These are phyloP conservation scores for Apolygus lucorum DNA, from an alignment of 1,140 invertebrate species.

Conservation along the genomic window DNA sequence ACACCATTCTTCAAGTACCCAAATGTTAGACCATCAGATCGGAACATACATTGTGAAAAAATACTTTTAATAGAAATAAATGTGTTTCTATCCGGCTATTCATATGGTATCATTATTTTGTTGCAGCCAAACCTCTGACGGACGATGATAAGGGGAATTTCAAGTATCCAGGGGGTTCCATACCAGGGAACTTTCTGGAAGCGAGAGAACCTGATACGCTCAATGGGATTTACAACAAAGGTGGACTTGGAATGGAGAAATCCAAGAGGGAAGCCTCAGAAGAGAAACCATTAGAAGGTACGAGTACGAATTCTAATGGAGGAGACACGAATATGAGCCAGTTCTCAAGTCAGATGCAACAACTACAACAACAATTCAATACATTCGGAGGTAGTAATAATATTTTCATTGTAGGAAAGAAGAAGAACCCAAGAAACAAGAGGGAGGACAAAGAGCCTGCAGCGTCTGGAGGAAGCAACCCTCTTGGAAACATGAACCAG, in stretches of 20 bases:
- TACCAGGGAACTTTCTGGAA: not conserved
- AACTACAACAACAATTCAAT: not conserved
- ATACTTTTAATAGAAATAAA: too few species aligned
- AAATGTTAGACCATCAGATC: too few species aligned
- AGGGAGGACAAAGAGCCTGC: not conserved
- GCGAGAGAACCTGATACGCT: constrained; percentile 4
- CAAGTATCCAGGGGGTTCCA: not conserved
- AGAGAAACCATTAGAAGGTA: constrained; percentile 5
- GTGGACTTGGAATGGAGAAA: not conserved
- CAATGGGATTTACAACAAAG: constrained; percentile 1
- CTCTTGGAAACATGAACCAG: not conserved
- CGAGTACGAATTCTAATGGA: not conserved
- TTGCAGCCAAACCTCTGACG: not conserved
- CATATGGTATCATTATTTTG: not conserved
- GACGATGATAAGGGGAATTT: not conserved
- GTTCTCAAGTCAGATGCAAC: not conserved
- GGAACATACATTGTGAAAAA: too few species aligned
- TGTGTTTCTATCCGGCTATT: too few species aligned
- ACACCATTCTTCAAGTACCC: too few species aligned
- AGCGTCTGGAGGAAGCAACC: not conserved
- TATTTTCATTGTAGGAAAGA: too few species aligned
- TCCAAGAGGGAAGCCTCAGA: constrained; percentile 5
- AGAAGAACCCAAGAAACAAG: too few species aligned
- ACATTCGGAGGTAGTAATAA: too few species aligned
- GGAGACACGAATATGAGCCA: not conserved